Conservation (phyloP, 2,888 invertebrate genomes). For the Brenthis daphne region DNA sequence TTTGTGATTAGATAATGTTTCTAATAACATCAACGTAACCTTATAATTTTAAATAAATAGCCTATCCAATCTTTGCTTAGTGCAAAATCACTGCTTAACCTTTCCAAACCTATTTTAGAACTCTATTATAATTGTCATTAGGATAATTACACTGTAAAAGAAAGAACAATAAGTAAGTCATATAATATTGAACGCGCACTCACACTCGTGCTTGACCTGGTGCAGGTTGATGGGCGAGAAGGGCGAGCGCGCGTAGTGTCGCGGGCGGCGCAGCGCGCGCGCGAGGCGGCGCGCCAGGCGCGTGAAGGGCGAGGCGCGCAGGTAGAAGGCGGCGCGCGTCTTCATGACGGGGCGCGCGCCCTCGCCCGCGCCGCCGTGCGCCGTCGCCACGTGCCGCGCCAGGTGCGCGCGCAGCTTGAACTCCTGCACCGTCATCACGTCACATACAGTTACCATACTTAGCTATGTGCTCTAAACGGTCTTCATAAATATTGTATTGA, state of each 20-base stretch:
- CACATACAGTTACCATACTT: too few relatives aligned
- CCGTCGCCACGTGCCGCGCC: conserved; percentile 95
- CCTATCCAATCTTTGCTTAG: too few relatives aligned
- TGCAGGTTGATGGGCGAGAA: conserved; percentile 89
- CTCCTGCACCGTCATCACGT: conserved; percentile 76
- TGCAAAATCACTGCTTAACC: too few relatives aligned
- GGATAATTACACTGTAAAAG: background rate
- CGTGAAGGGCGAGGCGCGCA: conserved; percentile 95
- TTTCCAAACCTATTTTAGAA: too few relatives aligned
- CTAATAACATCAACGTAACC: background rate
- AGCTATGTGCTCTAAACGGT: too few relatives aligned
- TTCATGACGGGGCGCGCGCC: conserved; percentile 96
- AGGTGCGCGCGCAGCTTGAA: conserved; percentile 97
- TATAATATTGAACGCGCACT: conserved; percentile 52
- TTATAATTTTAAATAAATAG: background rate
- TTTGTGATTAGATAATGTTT: too few relatives aligned
- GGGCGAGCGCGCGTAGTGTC: conserved; percentile 95
- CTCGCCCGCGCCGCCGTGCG: conserved; percentile 89
- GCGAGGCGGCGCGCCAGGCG: conserved; percentile 94
- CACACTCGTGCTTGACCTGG: conserved; percentile 94
- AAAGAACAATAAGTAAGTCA: background rate
- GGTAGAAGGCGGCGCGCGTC: conserved; percentile 97
- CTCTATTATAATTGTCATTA: too few relatives aligned
- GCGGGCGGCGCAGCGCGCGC: conserved; percentile 89
- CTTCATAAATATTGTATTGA: too few relatives aligned